phyloP scores from a whole-genome alignment of 2,888 invertebrate genomes.

The Eupithecia vulgata region DNA sequence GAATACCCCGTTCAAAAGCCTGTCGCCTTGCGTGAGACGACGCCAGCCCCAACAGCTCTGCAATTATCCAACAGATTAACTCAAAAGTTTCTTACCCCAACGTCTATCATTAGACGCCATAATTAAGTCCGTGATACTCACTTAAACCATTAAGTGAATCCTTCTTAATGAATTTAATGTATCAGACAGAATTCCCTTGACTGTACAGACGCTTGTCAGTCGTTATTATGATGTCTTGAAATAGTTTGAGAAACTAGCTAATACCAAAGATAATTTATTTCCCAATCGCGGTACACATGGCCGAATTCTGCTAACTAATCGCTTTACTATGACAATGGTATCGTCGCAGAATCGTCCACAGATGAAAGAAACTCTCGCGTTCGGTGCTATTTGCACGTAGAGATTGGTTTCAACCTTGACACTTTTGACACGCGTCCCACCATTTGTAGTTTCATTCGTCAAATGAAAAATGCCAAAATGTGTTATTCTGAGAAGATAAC shows the following conservation, averaged over 20 bases:
- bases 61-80: conserved; percentile 32
- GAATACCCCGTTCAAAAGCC: conserved; percentile 20
- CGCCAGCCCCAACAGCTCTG: conserved; percentile 18
- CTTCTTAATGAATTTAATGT: conserved; percentile 34
- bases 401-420: too few species aligned
- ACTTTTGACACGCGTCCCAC: too few species aligned
- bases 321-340: too few species aligned
- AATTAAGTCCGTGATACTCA: conserved; percentile 34
- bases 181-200: conserved; percentile 20
- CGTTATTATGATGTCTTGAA: conserved; percentile 4
- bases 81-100: conserved; percentile 16
- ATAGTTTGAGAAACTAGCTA: neutral
- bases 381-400: too few species aligned
- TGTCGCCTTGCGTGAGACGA: conserved; percentile 21
- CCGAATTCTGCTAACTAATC: too few species aligned
- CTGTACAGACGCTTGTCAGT: conserved; percentile 22
- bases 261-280: neutral
- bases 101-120: conserved; percentile 34
- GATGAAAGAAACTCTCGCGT: too few species aligned
- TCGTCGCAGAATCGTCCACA: too few species aligned
- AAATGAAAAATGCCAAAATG: too few species aligned
- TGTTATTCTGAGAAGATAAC: too few species aligned
- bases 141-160: conserved; percentile 31
- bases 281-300: neutral
- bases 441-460: too few species aligned